phyloP scores from a whole-genome alignment of 2,888 invertebrate genomes.

The Sipha maydis region DNA sequence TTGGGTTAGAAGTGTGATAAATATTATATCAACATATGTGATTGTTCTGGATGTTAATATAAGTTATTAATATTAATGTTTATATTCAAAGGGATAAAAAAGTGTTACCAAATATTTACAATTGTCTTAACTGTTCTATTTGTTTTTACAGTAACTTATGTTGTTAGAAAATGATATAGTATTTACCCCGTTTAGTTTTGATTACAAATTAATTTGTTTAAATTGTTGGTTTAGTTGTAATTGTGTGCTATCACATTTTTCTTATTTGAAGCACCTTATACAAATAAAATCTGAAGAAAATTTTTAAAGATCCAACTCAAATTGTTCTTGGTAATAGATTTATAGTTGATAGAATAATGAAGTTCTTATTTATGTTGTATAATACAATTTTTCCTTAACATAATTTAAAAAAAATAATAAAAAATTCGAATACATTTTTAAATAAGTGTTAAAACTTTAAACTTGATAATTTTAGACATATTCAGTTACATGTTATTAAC shows the following conservation, averaged over 20 bases:
- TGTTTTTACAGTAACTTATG: not conserved
- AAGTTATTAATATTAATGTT: conserved; percentile 18
- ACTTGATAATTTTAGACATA: not conserved
- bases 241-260: not conserved
- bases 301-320: not conserved
- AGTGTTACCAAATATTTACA: conserved; percentile 53
- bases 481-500: not conserved
- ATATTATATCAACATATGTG: conserved; percentile 2
- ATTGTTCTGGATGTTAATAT: conserved; percentile 34
- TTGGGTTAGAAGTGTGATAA: not conserved
- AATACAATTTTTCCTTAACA: not conserved
- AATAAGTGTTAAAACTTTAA: not conserved
- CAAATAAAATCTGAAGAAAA: not conserved
- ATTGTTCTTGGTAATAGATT: not conserved
- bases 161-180: not conserved
- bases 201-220: conserved; percentile 16
- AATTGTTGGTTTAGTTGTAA: not conserved
- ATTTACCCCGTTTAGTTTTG: not conserved
- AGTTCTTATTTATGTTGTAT: not conserved
- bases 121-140: not conserved
- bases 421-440: not conserved
- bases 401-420: no score
- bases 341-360: not conserved
- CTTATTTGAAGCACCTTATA: not conserved
- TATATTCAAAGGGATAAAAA: conserved; percentile 4